Base-by-base conservation (phyloP, 2,888 invertebrate genomes). In the Autographa gamma region DNA sequence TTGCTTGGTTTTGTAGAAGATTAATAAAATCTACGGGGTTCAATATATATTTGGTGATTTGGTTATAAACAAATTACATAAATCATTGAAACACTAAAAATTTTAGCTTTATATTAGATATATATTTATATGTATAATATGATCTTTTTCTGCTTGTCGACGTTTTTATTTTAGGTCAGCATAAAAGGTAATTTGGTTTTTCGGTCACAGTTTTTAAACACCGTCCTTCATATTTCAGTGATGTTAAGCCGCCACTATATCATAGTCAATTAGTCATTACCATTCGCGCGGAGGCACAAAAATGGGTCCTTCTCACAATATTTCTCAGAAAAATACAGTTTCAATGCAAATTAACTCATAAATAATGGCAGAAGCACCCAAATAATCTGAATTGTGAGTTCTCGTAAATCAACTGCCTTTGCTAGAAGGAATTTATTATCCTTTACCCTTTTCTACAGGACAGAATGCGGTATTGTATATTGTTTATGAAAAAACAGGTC, bases 371-470 rank as follows among this genome's bases (percentile, higher is more conserved):
- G 75, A 73, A 76, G 64, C 75, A 75, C 77, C 80, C 72, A 82
- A 82, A 84, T 80, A 83, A 77, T 77, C 73, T 77, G 72, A 79
- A 82, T 79, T 81, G 81, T 81, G 77, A 83, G 82, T 78, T 78
- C 81, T 85, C 86, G 85, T 90, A 89, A 88, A 87, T 90, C 89
- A 90, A 82, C 81, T 84, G 85, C 86, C 83, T 85, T 81, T 86
- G 81, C 84, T 88, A 74, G 76, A 81, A 81, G 76, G 81, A 85
- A 88, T 89, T 88, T 88, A 89, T 89, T 89, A 86, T 86, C 80
- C 84, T 81, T 83, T 82, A 86, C 86, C 85, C 85, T 87, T 88
- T 85, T 85, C 76, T 74, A 70, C 59, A 77, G 77, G 80, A 83
- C 82, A 83, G 83, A 83, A 80, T 80, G 82, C 75, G 83, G 86